phyloP scores from a whole-genome alignment of 2,888 invertebrate genomes.

The Prosapia bicincta region DNA sequence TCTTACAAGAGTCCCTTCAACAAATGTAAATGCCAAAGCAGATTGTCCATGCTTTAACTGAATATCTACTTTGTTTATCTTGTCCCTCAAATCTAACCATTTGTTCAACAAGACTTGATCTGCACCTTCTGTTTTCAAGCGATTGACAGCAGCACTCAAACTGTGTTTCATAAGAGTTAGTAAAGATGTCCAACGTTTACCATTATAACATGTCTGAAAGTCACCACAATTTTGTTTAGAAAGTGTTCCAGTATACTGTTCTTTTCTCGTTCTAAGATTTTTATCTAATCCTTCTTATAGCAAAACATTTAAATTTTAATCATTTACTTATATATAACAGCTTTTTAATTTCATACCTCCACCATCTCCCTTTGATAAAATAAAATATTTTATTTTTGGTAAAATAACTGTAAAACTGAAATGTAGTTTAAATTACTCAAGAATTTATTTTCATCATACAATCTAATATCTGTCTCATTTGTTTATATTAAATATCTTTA shows the following conservation, averaged over 20 bases:
- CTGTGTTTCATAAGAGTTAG: constrained; percentile 75
- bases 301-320: too few relatives aligned
- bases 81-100: constrained; percentile 65
- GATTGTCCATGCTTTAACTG: constrained; percentile 66
- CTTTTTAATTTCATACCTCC: too few relatives aligned
- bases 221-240: too few relatives aligned
- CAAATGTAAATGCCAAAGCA: constrained; percentile 81
- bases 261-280: not conserved
- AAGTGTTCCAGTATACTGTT: not conserved
- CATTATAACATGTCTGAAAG: constrained; percentile 60
- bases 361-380: too few relatives aligned
- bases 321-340: too few relatives aligned
- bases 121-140: constrained; percentile 44
- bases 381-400: too few relatives aligned
- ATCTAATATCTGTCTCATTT: too few relatives aligned
- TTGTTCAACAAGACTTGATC: constrained; percentile 11
- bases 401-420: too few relatives aligned
- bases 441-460: too few relatives aligned
- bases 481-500: too few relatives aligned
- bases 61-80: constrained; percentile 65
- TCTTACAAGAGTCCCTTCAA: constrained; percentile 89
- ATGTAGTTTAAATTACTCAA: too few relatives aligned
- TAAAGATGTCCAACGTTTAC: constrained; percentile 67
- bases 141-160: constrained; percentile 57
- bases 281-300: too few relatives aligned